Evolutionary conservation across 2,113 vertebrate genomes (phyloP).

Genomic region (Sylvicapra grimmia): DNA sequence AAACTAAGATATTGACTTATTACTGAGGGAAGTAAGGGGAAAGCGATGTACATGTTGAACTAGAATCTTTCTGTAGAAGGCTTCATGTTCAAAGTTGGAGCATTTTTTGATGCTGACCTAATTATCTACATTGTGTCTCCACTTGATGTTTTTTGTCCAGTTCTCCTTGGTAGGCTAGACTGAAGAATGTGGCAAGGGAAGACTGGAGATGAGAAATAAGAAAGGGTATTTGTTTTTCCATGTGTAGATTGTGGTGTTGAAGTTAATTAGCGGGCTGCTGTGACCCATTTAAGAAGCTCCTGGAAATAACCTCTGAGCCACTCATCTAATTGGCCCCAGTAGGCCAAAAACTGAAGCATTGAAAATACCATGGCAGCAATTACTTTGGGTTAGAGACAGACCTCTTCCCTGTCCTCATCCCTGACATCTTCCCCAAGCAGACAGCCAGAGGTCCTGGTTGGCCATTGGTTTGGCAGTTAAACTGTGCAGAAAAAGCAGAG

Average conservation of each 20-base stretch:
- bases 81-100: not conserved
- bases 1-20: not conserved
- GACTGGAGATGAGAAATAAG: not conserved
- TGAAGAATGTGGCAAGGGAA: not conserved
- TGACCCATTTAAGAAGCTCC: not conserved
- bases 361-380: not conserved
- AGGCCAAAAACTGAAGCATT: not conserved
- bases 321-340: not conserved
- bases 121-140: not conserved
- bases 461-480: not conserved
- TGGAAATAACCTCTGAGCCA: not conserved
- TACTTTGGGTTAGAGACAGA: not conserved
- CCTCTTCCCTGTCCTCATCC: not conserved
- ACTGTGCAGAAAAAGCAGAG: not conserved
- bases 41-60: not conserved
- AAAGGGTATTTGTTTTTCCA: not conserved
- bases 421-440: not conserved
- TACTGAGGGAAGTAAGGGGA: not conserved
- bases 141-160: not conserved
- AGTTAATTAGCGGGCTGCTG: not conserved
- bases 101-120: not conserved
- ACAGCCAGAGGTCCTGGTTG: not conserved
- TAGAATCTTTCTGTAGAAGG: constrained; percentile 2
- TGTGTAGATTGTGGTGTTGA: not conserved
- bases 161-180: not conserved